A percentile compares a stretch with the other conserved stretches of the same genome.
Evolutionary conservation across 2,888 invertebrate genomes (phyloP).

Genomic region (Agriopis aurantiaria): DNA sequence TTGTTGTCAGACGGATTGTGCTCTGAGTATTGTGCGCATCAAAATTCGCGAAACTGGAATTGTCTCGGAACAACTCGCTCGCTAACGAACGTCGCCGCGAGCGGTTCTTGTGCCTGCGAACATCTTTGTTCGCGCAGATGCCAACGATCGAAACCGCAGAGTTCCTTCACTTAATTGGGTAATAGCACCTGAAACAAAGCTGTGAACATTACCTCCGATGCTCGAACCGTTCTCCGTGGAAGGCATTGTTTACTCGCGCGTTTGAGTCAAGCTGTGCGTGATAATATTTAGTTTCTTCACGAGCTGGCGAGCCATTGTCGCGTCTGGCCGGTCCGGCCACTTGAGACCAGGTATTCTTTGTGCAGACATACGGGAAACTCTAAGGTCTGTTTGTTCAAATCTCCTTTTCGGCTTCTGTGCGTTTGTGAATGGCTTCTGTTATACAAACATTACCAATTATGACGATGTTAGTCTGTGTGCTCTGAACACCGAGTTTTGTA

Average conservation of each 20-base stretch:
- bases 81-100: conserved; percentile 73
- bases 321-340: conserved; percentile 69
- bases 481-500: conserved; percentile 52
- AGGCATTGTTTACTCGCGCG: conserved; percentile 62
- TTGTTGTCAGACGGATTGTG: conserved; percentile 74
- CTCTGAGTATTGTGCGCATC: conserved; percentile 70
- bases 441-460: conserved; percentile 79
- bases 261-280: conserved; percentile 73
- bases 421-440: conserved; percentile 78
- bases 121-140: conserved; percentile 52
- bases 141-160: conserved; percentile 50
- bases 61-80: conserved; percentile 71
- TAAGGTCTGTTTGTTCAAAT: conserved; percentile 76
- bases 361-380: conserved; percentile 73
- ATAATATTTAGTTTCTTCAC: conserved; percentile 81
- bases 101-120: conserved; percentile 54
- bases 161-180: conserved; percentile 46
- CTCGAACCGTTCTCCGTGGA: conserved; percentile 39
- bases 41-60: conserved; percentile 83
- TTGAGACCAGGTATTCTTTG: conserved; percentile 72
- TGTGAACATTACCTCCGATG: conserved; percentile 46
- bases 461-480: conserved; percentile 59
- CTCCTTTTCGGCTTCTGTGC: conserved; percentile 81
- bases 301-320: conserved; percentile 68
- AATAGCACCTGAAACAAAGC: conserved; percentile 51